Conservation (phyloP, 2,888 invertebrate species). For the Thera britannica region DNA sequence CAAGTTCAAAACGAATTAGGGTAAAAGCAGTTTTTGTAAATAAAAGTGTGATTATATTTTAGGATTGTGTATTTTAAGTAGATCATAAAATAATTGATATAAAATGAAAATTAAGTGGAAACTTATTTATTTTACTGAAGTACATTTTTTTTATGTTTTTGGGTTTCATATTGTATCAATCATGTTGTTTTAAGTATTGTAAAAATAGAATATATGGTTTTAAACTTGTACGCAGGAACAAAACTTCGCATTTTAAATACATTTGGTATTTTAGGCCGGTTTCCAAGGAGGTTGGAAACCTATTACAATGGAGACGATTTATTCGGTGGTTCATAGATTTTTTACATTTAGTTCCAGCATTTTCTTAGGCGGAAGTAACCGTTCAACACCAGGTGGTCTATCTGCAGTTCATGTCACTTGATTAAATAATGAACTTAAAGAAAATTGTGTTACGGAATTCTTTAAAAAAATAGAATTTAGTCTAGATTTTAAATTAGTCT, state of each 20-base stretch:
- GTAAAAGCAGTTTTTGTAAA: constrained; percentile 32
- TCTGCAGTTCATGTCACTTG: too few species aligned
- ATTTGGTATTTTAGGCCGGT: too few species aligned
- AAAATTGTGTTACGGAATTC: too few species aligned
- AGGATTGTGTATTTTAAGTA: constrained; percentile 14
- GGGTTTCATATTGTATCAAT: constrained; percentile 25
- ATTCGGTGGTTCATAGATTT: too few species aligned
- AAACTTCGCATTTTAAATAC: not conserved
- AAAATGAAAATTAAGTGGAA: constrained; percentile 26
- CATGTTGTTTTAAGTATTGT: constrained; percentile 12
- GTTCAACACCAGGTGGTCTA: too few species aligned
- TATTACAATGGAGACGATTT: too few species aligned
- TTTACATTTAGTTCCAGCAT: too few species aligned
- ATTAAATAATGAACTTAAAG: too few species aligned
- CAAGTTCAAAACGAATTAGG: not conserved
- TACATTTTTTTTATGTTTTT: constrained; percentile 19
- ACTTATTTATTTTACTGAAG: constrained; percentile 29
- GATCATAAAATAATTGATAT: constrained; percentile 27
- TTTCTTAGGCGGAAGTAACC: too few species aligned
- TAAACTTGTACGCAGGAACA: not conserved
- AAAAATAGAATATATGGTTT: not conserved
- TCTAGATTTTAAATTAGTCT: not conserved
- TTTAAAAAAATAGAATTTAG: too few species aligned
- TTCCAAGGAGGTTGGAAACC: too few species aligned
- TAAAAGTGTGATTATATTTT: constrained; percentile 49